phyloP scores from a whole-genome alignment of 2,888 invertebrate species.

The Hypomecis atomaria region DNA sequence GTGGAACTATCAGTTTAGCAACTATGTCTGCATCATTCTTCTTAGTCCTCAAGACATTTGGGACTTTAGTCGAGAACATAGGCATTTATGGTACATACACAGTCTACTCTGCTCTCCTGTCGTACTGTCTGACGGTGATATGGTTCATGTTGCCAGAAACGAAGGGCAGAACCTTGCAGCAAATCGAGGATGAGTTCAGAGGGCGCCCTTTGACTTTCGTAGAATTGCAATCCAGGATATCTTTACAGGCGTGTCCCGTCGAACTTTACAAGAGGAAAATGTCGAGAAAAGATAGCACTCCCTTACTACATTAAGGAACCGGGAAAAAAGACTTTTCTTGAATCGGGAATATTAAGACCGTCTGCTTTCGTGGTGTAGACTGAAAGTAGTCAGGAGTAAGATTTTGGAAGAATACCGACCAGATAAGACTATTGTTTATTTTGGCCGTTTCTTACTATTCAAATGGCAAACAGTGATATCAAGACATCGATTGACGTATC shows the following conservation, averaged over 20 bases:
- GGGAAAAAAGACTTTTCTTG: not conserved
- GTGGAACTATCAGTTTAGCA: conserved; percentile 85
- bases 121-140: conserved; percentile 80
- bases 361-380: too few relatives aligned
- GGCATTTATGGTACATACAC: conserved; percentile 84
- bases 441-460: too few relatives aligned
- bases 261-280: conserved; percentile 57
- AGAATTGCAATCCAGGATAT: conserved; percentile 58
- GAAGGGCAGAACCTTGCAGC: conserved; percentile 85
- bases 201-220: conserved; percentile 57
- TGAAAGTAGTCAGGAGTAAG: too few relatives aligned
- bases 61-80: conserved; percentile 74
- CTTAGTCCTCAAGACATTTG: conserved; percentile 85
- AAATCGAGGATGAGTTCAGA: conserved; percentile 85
- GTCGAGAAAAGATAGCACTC: conserved; percentile 56
- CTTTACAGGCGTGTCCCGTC: conserved; percentile 58
- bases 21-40: conserved; percentile 85
- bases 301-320: conserved; percentile 48
- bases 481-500: not conserved
- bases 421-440: too few relatives aligned
- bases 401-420: too few relatives aligned
- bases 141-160: conserved; percentile 87
- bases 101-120: conserved; percentile 80
- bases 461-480: not conserved
- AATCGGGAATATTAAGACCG: too few relatives aligned